Percentiles rank a stretch among this genome's conserved stretches.
These are phyloP conservation scores for Anguilla marmorata DNA, from an alignment of 2,797 vertebrate genomes.

Conservation along the genomic window DNA sequence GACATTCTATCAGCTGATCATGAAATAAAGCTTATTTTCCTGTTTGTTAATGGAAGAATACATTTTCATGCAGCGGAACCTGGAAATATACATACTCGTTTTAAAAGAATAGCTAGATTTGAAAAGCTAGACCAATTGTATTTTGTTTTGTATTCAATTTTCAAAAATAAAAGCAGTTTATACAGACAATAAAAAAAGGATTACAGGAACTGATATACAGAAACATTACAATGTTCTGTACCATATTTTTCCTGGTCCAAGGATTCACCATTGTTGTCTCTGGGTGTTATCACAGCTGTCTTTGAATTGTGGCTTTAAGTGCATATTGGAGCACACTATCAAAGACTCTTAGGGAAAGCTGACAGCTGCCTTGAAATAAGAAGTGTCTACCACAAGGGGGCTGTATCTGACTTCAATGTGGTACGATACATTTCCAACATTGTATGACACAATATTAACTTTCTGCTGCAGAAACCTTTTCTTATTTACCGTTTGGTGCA, in stretches of 20 bases:
- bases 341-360: no score
- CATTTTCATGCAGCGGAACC: neutral
- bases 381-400: no score
- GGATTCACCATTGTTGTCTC: no score
- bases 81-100: neutral
- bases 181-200: neutral
- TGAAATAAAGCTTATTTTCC: conserved; percentile 2
- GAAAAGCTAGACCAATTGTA: neutral
- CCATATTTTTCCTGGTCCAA: neutral
- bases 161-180: neutral
- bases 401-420: no score
- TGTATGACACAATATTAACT: no score
- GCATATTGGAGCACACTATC: no score
- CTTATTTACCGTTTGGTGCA: neutral
- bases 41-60: conserved; percentile 20
- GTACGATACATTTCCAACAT: no score
- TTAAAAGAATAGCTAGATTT: neutral
- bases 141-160: neutral
- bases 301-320: no score
- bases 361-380: no score
- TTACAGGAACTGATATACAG: neutral
- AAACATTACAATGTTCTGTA: neutral
- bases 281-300: no score
- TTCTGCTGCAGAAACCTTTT: neutral
- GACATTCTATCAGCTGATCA: neutral